Evolutionary conservation across 2,888 invertebrate species (phyloP).

Genomic region (Tupiocoris notatus): DNA sequence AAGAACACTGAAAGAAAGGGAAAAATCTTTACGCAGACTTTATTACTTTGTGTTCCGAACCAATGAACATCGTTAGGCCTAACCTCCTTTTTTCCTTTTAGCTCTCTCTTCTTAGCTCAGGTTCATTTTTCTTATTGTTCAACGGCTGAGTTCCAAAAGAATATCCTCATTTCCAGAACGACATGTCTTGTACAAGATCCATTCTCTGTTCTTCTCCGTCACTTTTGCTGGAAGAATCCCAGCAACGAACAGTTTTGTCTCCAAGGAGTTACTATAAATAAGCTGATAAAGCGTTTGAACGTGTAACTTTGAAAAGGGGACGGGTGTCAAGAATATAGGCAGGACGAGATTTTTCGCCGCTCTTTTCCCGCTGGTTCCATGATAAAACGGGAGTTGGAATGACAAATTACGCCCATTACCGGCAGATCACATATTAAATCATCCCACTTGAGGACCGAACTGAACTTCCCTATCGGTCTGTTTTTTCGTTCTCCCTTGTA

Average conservation of each 20-base stretch:
- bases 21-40: slow-evolving; percentile 4
- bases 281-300: slow-evolving; percentile 18
- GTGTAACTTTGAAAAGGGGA: not conserved
- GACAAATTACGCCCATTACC: slow-evolving; percentile 33
- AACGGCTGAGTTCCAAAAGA: not conserved
- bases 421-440: slow-evolving; percentile 32
- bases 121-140: slow-evolving; percentile 10
- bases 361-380: not conserved
- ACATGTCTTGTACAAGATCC: not conserved
- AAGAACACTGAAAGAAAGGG: not conserved
- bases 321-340: not conserved
- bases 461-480: slow-evolving; percentile 14
- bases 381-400: slow-evolving; percentile 14
- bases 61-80: slow-evolving; percentile 10
- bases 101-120: not conserved
- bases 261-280: slow-evolving; percentile 14
- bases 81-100: not conserved
- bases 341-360: slow-evolving; percentile 8
- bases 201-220: not conserved
- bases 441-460: slow-evolving; percentile 1
- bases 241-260: not conserved
- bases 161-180: not conserved
- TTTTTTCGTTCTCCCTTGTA: slow-evolving; percentile 6
- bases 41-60: slow-evolving; percentile 19
- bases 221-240: not conserved